Percentiles rank a stretch among this genome's conserved stretches.
Conservation (phyloP, 2,113 vertebrate genomes). For the Xyliphius kryptos region DNA sequence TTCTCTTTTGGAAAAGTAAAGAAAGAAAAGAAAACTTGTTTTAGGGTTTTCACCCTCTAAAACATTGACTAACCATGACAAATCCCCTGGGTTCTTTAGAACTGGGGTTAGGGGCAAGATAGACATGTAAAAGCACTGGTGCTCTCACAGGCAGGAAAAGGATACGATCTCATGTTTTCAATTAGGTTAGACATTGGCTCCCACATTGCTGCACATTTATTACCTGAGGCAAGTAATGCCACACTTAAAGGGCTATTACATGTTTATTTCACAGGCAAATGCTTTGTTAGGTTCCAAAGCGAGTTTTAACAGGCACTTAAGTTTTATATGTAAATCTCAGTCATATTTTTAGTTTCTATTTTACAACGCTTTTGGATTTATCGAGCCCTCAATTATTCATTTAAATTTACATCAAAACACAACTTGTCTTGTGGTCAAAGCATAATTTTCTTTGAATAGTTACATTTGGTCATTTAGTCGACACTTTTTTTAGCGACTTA, state of each 20-base stretch:
- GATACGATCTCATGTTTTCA: conserved; percentile 56
- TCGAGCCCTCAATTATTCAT: not conserved
- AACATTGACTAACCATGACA: conserved; percentile 33
- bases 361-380: not conserved
- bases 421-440: no score
- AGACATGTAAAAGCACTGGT: conserved; percentile 33
- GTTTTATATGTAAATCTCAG: not conserved
- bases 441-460: no score
- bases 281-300: not conserved
- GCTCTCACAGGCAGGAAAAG: conserved; percentile 38
- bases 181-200: conserved; percentile 48
- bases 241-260: conserved; percentile 40
- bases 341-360: no score
- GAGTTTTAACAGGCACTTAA: not conserved
- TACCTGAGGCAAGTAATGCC: conserved; percentile 53
- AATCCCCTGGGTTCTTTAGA: conserved; percentile 34
- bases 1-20: no score
- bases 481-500: no score
- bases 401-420: no score
- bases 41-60: conserved; percentile 25
- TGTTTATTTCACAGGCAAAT: conserved; percentile 45
- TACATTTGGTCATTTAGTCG: no score
- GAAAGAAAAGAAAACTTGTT: conserved; percentile 26
- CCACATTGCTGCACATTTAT: conserved; percentile 52
- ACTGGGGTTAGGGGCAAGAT: conserved; percentile 17